Conservation (phyloP, 2,888 invertebrate genomes). For the Spatulosminthurus flaviceps region DNA sequence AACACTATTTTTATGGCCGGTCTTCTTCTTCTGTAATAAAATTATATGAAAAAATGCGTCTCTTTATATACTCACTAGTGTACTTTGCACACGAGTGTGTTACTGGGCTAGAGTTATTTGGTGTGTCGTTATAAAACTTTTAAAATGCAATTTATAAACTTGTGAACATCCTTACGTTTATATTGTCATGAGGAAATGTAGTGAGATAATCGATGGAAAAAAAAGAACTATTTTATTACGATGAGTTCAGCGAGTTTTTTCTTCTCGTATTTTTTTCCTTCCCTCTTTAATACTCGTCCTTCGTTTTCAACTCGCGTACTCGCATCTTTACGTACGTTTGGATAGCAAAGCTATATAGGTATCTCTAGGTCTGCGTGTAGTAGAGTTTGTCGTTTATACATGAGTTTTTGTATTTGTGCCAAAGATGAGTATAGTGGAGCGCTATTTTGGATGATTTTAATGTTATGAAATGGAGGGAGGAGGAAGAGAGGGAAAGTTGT, state of each 20-base stretch:
- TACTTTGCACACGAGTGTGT: no score
- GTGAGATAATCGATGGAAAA: conserved; percentile 36
- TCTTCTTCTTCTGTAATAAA: no score
- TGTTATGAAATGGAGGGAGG: no score
- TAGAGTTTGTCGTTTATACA: neutral
- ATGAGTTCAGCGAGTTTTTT: conserved; percentile 9
- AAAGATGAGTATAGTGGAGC: neutral
- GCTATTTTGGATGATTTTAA: neutral
- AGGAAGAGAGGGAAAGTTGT: neutral
- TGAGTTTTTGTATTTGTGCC: conserved; percentile 4
- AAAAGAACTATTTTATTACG: conserved; percentile 23
- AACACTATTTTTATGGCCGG: neutral
- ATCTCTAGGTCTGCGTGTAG: neutral
- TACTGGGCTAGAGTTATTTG: no score
- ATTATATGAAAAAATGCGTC: no score
- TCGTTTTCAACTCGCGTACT: no score
- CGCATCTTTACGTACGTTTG: no score
- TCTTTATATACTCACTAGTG: no score
- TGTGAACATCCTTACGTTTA: conserved; percentile 9
- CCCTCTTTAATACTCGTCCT: neutral
- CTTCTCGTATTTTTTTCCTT: neutral
- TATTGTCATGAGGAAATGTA: conserved; percentile 11
- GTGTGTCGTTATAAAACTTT: neutral
- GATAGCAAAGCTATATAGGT: no score
- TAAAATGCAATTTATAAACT: conserved; percentile 31